These are phyloP conservation scores for Eolophus roseicapilla DNA, from an alignment of 2,113 vertebrate genomes.

Conservation along the genomic window DNA sequence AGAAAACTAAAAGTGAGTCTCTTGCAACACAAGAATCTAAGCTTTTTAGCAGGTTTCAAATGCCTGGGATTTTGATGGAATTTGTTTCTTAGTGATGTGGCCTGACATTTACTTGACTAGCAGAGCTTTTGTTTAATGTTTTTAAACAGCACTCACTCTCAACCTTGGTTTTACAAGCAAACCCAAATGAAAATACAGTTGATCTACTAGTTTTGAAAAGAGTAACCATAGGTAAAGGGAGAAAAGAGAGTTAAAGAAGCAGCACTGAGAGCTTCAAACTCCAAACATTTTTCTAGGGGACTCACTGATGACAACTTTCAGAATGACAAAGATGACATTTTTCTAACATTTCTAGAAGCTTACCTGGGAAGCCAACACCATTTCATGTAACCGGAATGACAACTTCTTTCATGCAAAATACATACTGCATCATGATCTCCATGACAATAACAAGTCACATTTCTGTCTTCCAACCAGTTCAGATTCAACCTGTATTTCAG, in stretches of 20 bases:
- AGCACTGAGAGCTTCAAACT: not conserved
- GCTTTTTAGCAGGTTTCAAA: not conserved
- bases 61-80: not conserved
- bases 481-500: not conserved
- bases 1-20: not conserved
- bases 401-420: not conserved
- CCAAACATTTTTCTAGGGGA: not conserved
- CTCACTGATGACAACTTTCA: not conserved
- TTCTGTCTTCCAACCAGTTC: not conserved
- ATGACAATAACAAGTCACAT: not conserved
- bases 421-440: not conserved
- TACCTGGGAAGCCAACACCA: not conserved
- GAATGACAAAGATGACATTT: not conserved
- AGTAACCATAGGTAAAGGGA: not conserved
- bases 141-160: not conserved
- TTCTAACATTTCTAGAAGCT: not conserved
- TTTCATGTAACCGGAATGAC: not conserved
- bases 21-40: not conserved
- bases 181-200: not conserved
- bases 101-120: not conserved
- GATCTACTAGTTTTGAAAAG: not conserved
- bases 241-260: not conserved
- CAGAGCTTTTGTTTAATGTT: not conserved
- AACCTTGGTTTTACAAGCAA: not conserved
- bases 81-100: not conserved